Base-by-base conservation (phyloP, 2,113 vertebrate genomes). In the Terrapene triunguis region DNA sequence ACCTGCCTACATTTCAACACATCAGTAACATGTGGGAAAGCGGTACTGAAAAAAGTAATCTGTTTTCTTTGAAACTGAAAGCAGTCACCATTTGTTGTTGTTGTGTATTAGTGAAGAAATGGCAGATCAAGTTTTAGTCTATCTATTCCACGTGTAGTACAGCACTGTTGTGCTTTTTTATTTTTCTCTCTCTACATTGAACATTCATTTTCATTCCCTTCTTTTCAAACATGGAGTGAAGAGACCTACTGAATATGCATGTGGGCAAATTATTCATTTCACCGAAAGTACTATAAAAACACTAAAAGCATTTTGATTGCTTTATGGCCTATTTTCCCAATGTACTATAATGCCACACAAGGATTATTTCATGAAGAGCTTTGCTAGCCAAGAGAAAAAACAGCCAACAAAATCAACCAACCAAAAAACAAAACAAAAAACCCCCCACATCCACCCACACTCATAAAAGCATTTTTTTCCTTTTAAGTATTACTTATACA, bases 371-470 rank as follows among this genome's bases (percentile, higher is more conserved):
- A 69, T 81, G 35, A 51, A 53, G 3, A 76, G 88, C 17, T 94
- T 89, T 96, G 82, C 35, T 79, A 50, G 74, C 8, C 87, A 53
- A 89, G 94, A 82, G n/a, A 88, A 89, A 27, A 65, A 94, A 88
- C 27, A 91, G 48, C 91, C 83, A 57, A 3, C 10, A 22, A 57
- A 14, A 7, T 10, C 35, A 89, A 91, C 13, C 53, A 55, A 24
- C 21, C 21, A 55, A 55, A 21, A 6, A 55, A 55, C 22, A 55
- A 22, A 24, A 24, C 17, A 55, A 22, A 21, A 55, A 55, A 29
- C 10, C 4, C 10, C 55, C 57, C 24, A 62, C 27, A 32, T 27
- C 57, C 59, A 62, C 25, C 27, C 59, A 62, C 11, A 16, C 88
- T 90, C 94, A 14, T 78, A 51, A 80, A 54, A 12, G n/a, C 44